Percentiles rank a stretch among this genome's conserved stretches.
phyloP scores from a whole-genome alignment of 2,797 vertebrate genomes.

The Melanotaenia boesemani region DNA sequence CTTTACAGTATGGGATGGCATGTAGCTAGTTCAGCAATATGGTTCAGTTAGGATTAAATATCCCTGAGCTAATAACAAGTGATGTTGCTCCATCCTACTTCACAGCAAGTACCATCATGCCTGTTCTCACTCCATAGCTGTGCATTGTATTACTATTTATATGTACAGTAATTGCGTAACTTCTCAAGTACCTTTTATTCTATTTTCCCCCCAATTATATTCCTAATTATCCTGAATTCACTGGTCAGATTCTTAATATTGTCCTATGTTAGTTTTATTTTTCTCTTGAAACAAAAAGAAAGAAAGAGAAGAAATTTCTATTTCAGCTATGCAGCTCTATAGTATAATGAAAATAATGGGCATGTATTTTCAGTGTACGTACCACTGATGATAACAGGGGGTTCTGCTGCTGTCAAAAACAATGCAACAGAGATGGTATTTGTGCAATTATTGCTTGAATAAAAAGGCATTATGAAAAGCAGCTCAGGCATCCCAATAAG shows the following conservation, averaged over 20 bases:
- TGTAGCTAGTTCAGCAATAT: not conserved
- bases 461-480: constrained; percentile 44
- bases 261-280: not conserved
- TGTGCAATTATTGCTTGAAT: constrained; percentile 25
- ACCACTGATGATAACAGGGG: constrained; percentile 25
- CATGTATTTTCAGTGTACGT: constrained; percentile 46
- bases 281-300: not conserved
- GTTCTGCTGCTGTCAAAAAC: constrained; percentile 22
- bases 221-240: not conserved
- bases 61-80: constrained; percentile 1
- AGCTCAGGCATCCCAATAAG: constrained; percentile 30
- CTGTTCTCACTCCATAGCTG: too few species aligned
- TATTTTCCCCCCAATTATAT: too few species aligned
- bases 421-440: constrained; percentile 23
- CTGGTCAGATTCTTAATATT: not conserved
- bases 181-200: too few species aligned
- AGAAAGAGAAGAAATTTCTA: not conserved
- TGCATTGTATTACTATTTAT: not conserved
- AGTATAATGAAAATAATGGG: constrained; percentile 34
- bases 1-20: not conserved
- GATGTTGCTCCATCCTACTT: not conserved
- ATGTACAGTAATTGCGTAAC: not conserved
- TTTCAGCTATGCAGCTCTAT: constrained; percentile 33
- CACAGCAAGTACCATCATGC: not conserved
- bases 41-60: constrained; percentile 16